A percentile compares a stretch with the other conserved stretches of the same genome.
These are phyloP conservation scores for Rotaria magnacalcarata DNA, from an alignment of 2,888 invertebrate genomes.

Conservation along the genomic window DNA sequence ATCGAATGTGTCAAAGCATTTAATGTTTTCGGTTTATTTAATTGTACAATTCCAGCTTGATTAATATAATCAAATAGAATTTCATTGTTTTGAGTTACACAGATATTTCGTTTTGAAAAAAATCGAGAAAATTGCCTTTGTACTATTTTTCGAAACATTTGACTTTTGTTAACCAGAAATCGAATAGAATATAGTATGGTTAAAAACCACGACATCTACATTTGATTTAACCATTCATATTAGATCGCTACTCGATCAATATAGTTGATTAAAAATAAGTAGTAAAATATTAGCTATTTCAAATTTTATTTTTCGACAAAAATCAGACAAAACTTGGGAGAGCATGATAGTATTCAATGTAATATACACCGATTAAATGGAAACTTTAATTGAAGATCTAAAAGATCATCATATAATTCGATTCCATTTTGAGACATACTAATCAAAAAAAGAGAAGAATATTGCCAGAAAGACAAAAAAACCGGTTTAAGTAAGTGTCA, in stretches of 20 bases:
- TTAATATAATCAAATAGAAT: slow-evolving; percentile 48
- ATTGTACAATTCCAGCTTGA: slow-evolving; percentile 67
- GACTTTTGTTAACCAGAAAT: not conserved
- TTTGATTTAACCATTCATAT: not conserved
- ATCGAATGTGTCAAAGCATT: slow-evolving; percentile 74
- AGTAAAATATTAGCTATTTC: too few relatives aligned
- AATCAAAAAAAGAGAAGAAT: too few relatives aligned
- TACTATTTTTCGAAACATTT: not conserved
- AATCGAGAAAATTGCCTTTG: not conserved
- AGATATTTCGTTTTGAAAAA: not conserved
- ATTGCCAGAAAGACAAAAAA: too few relatives aligned
- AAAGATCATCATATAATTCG: too few relatives aligned
- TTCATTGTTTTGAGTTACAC: not conserved
- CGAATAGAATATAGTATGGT: not conserved
- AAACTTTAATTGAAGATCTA: too few relatives aligned
- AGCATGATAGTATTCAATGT: too few relatives aligned
- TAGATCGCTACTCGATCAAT: not conserved
- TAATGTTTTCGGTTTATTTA: slow-evolving; percentile 73
- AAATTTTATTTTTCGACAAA: too few relatives aligned
- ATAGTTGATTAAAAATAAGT: not conserved
- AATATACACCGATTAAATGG: too few relatives aligned
- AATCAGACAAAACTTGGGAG: too few relatives aligned
- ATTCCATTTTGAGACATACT: too few relatives aligned
- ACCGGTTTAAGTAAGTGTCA: too few relatives aligned
- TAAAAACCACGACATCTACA: not conserved